Evolutionary conservation across 2,113 vertebrate genomes (phyloP), one percentile per base, ranked within the genome.

Genomic region (Ageneiosus marmoratus): DNA sequence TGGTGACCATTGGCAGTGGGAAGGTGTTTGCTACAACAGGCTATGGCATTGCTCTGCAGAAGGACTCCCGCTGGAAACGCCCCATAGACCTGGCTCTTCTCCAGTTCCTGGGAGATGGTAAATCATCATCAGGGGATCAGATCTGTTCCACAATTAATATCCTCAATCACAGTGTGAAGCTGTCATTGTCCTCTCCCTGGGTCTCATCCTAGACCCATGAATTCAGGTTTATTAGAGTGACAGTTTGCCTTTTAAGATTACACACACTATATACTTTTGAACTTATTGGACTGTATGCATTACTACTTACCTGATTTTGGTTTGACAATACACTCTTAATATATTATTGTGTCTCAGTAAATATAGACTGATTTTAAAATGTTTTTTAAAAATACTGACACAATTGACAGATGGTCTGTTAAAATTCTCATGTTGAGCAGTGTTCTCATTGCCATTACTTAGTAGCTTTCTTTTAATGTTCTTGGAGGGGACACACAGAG

Each of bases 1-100:
- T 99, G 93, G 98, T 99, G 88, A 99, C 98, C 89, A 99, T 99
- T 0, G 98, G 98, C 88, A 97, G 96, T 0, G 97, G 98, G 76
- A 99, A 99, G 89, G 98, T 99, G 87, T 99, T 99, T 20, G 98
- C 98, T 85, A 98, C 98, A 90, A 98, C 98, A 0, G 98, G 98
- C 84, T 99, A 99, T 0, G 98, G 98, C 89, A 99, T 99, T 0
- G 98, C 97, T 72, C 92, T 99, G 91, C 97, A 98, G 93, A 99
- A 98, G 91, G 95, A 96, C 90, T 99, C 98, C 0, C 95, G 91
- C 80, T 99, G 98, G 98, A 99, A 99, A 80, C 88, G 97, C 3
- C 93, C 93, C 80, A 98, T 99, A 4, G 98, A 99, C 90, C 92
- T 99, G 91, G 97, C 96, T 0, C 94, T 99, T 76, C 94, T 99